Evolutionary conservation across 2,797 vertebrate genomes (phyloP).

Genomic region (Helarctos malayanus): DNA sequence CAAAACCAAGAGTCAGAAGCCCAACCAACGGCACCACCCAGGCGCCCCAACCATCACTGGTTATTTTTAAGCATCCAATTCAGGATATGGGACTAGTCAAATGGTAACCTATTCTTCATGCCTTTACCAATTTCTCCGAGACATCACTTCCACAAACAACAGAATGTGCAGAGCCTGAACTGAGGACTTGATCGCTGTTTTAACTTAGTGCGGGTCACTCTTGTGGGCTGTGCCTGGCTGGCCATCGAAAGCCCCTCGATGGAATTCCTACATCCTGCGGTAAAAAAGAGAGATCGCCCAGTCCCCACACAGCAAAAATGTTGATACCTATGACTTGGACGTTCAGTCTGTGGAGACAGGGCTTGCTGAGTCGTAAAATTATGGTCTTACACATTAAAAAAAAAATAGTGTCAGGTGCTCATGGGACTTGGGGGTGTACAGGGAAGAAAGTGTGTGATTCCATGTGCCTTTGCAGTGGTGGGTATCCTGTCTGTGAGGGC

Average conservation of each 20-base stretch:
- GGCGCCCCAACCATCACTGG: background rate
- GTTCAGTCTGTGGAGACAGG: background rate
- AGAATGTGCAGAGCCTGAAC: background rate
- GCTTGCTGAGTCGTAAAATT: background rate
- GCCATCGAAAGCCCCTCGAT: background rate
- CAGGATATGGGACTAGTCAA: background rate
- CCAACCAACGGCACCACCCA: background rate
- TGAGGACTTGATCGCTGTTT: background rate
- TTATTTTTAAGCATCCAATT: slow-evolving; percentile 1
- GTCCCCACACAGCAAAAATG: background rate
- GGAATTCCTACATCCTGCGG: background rate
- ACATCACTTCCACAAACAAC: background rate
- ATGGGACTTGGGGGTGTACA: background rate
- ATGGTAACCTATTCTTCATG: background rate
- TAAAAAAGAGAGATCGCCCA: background rate
- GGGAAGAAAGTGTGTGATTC: accelerated
- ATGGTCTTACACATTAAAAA: background rate
- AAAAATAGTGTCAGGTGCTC: background rate
- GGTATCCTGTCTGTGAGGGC: accelerated
- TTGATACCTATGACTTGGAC: background rate
- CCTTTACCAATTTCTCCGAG: background rate
- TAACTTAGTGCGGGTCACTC: background rate
- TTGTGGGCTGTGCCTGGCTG: background rate
- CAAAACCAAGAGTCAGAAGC: background rate
- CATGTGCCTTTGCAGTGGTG: background rate